Percentiles rank a stretch among this genome's conserved stretches.
These are phyloP conservation scores for Drosophila triauraria DNA, from an alignment of 1,140 invertebrate genomes.

Conservation along the genomic window DNA sequence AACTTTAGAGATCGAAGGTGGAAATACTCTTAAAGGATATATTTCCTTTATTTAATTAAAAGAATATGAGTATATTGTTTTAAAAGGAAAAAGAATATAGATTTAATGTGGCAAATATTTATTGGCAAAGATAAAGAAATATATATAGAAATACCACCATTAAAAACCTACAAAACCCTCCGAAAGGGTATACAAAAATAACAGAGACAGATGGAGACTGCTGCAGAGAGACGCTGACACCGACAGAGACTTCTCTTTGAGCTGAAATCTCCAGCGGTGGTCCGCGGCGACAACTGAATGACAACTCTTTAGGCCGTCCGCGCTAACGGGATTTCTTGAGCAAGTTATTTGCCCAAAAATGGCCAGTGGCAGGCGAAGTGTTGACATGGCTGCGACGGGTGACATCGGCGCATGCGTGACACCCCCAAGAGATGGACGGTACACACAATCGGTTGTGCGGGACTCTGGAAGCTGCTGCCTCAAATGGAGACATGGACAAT, in stretches of 20 bases:
- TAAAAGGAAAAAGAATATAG: too few species aligned
- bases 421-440: slow-evolving; percentile 38
- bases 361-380: slow-evolving; percentile 62
- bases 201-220: slow-evolving; percentile 12
- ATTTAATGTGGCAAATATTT: too few species aligned
- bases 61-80: background rate
- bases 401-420: slow-evolving; percentile 80
- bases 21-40: background rate
- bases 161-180: too few species aligned
- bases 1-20: background rate
- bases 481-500: slow-evolving; percentile 4
- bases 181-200: background rate
- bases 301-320: slow-evolving; percentile 74
- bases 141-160: fast-evolving
- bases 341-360: slow-evolving; percentile 82
- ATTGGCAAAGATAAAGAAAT: background rate
- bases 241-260: slow-evolving; percentile 14
- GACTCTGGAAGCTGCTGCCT: background rate
- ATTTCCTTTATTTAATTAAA: background rate
- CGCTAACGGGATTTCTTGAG: slow-evolving; percentile 56
- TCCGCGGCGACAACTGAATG: slow-evolving; percentile 73
- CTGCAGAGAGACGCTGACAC: slow-evolving; percentile 8
- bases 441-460: background rate
- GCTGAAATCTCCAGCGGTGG: slow-evolving; percentile 61
- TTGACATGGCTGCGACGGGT: slow-evolving; percentile 68